phyloP scores from a whole-genome alignment of 1,140 invertebrate species.

The Galendromus occidentalis region DNA sequence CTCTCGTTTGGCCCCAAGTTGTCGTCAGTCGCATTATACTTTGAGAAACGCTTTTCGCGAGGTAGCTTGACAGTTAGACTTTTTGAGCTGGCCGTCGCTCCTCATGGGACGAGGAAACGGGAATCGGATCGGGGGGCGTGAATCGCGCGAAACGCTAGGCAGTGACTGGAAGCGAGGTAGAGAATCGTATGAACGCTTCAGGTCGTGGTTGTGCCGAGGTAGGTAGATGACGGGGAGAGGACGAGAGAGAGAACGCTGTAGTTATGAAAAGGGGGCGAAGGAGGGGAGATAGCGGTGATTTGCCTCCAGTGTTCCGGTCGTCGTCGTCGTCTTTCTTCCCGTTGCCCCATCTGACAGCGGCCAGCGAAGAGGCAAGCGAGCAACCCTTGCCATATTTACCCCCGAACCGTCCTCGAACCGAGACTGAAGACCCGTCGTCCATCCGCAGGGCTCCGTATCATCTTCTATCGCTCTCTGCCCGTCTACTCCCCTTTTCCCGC shows the following conservation, averaged over 20 bases:
- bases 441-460: too few relatives aligned
- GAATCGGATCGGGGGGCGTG: neutral
- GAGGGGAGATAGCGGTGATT: neutral
- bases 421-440: too few relatives aligned
- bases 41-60: neutral
- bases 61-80: neutral
- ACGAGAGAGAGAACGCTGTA: neutral
- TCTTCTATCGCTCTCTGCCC: neutral
- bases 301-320: neutral
- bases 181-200: too few relatives aligned
- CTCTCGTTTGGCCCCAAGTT: neutral
- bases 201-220: too few relatives aligned
- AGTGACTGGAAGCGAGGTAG: too few relatives aligned
- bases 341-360: too few relatives aligned
- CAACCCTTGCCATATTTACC: too few relatives aligned
- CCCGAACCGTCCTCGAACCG: too few relatives aligned
- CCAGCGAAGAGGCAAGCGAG: too few relatives aligned
- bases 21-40: slow-evolving; percentile 7
- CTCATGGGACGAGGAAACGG: neutral
- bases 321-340: too few relatives aligned
- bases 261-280: neutral
- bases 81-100: neutral
- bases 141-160: too few relatives aligned
- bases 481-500: neutral
- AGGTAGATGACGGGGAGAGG: too few relatives aligned